Evolutionary conservation across 1,140 invertebrate genomes (phyloP).

Genomic region (Tetragnatha versicolor): DNA sequence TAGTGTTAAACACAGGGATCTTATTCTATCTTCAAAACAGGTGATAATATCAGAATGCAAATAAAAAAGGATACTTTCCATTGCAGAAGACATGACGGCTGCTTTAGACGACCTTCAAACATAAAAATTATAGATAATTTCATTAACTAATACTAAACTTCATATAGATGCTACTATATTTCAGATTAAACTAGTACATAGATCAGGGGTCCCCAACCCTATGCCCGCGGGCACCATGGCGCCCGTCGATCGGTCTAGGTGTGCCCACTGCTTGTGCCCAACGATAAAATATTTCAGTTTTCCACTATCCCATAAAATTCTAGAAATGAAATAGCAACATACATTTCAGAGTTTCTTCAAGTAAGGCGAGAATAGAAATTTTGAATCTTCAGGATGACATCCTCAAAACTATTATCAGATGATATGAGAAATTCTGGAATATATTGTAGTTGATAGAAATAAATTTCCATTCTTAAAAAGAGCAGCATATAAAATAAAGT

Average conservation of each 20-base stretch:
- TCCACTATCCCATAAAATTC: too few relatives aligned
- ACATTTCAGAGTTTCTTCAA: too few relatives aligned
- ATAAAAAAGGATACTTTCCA: slow-evolving; percentile 84
- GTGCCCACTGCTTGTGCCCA: too few relatives aligned
- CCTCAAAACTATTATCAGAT: too few relatives aligned
- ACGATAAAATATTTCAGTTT: too few relatives aligned
- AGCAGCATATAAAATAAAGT: too few relatives aligned
- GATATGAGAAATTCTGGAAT: not conserved
- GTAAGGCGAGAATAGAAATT: too few relatives aligned
- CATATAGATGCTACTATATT: not conserved
- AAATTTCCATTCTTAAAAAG: too few relatives aligned
- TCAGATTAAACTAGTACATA: not conserved
- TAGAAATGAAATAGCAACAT: too few relatives aligned
- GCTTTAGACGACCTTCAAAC: not conserved
- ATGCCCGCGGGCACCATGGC: too few relatives aligned
- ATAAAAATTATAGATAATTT: not conserved
- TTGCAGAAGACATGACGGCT: slow-evolving; percentile 70
- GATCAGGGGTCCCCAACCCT: not conserved
- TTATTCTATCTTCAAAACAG: not conserved
- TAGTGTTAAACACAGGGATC: not conserved
- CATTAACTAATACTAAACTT: not conserved
- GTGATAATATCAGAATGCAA: not conserved
- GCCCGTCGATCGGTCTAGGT: too few relatives aligned
- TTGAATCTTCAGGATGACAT: too few relatives aligned
- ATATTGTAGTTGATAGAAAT: not conserved